These are phyloP conservation scores for Drosophila littoralis DNA, from an alignment of 1,140 invertebrate species.

Conservation along the genomic window DNA sequence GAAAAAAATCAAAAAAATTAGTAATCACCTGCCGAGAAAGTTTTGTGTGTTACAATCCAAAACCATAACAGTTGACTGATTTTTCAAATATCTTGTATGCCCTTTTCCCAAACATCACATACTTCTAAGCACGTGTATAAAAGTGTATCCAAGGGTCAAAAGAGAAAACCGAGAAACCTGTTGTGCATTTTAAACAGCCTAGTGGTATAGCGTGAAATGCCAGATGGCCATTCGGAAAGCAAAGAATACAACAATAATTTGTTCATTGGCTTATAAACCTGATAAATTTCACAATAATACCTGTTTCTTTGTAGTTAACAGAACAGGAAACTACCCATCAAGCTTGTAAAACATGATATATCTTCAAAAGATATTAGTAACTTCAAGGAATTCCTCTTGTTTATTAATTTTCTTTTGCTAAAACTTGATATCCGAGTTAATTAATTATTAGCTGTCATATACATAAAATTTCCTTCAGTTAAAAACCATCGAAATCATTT, in stretches of 20 bases:
- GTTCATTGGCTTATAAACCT: conserved; percentile 8
- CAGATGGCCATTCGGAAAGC: neutral
- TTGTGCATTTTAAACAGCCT: conserved; percentile 22
- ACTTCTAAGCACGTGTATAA: too few relatives aligned
- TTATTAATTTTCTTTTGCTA: too few relatives aligned
- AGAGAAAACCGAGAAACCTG: conserved; percentile 1
- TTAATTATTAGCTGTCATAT: too few relatives aligned
- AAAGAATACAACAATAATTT: conserved; percentile 11
- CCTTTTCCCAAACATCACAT: too few relatives aligned
- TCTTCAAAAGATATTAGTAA: neutral
- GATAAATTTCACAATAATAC: neutral
- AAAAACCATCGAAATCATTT: too few relatives aligned
- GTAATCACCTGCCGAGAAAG: too few relatives aligned
- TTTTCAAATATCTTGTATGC: neutral
- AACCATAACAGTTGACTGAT: neutral
- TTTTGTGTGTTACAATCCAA: too few relatives aligned
- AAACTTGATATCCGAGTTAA: too few relatives aligned
- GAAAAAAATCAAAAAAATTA: neutral
- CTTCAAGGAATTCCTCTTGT: too few relatives aligned
- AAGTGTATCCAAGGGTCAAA: neutral
- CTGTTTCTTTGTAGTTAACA: neutral
- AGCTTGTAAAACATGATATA: neutral
- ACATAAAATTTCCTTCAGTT: too few relatives aligned
- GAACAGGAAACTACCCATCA: neutral
- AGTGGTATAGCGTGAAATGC: neutral